phyloP scores from a whole-genome alignment of 1,140 invertebrate species.

The Ostrea denselamellosa region DNA sequence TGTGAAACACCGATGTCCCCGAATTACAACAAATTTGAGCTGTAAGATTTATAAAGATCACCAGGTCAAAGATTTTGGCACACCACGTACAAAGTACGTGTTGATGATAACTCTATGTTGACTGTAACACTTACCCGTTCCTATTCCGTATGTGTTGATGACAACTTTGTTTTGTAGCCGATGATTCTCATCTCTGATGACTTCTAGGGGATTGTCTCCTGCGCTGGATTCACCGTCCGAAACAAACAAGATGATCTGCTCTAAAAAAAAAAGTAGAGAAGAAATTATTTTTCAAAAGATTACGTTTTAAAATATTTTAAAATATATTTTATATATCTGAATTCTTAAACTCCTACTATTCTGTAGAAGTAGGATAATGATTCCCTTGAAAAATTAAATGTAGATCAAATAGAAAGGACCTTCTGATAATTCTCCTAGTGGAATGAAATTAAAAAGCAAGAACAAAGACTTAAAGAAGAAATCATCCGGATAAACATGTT shows the following conservation, averaged over 20 bases:
- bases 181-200: constrained; percentile 38
- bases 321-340: background rate
- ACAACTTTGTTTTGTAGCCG: constrained; percentile 22
- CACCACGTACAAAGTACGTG: background rate
- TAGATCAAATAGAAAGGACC: too few relatives aligned
- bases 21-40: too few relatives aligned
- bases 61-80: too few relatives aligned
- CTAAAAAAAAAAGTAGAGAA: background rate
- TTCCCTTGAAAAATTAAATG: background rate
- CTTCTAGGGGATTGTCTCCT: background rate
- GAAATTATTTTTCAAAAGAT: background rate
- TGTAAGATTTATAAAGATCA: too few relatives aligned
- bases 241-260: constrained; percentile 21
- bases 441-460: background rate
- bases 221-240: background rate
- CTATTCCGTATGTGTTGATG: constrained; percentile 13
- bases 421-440: background rate
- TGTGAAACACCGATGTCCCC: too few relatives aligned
- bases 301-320: background rate
- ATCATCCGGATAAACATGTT: background rate
- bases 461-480: background rate
- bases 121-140: background rate
- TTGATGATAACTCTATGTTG: background rate
- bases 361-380: background rate
- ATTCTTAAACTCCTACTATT: background rate